Base-by-base conservation (phyloP, 2,113 vertebrate species). In the Nothobranchius furzeri region DNA sequence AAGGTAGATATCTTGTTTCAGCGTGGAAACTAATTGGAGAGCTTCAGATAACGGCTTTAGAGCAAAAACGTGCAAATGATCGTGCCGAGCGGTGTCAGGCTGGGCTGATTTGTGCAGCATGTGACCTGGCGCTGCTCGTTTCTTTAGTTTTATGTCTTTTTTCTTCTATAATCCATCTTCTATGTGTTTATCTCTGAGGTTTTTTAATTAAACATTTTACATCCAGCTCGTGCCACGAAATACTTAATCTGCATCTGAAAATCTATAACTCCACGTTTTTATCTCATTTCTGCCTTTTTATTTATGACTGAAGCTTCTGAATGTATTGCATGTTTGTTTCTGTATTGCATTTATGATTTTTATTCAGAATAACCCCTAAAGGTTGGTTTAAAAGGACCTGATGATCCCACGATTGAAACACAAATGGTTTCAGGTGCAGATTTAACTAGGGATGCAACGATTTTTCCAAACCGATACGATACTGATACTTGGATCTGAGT, bases 21-120 rank as follows among this genome's bases (percentile, higher is more conserved):
- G 54, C 53, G 35, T 52, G 14, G 36, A 67, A 69, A 73, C 57
- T 80, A 85, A 82, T 82, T 79, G 62, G 68, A 51, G 2, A 68
- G 30, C 43, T 59, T 17, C 5, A 68, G 78, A 84, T 73, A 80
- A 73, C 66, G 42, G 76, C 68, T 77, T 81, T 60, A 63, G 36
- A 15, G 50, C 30, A 46, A 6, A 15, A 42, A 40, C 37, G 37
- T 40, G 37, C 37, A 40, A 40, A 40, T 42, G 13, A 25, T 51
- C 6, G 48, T 9, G 45, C 65, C 57, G 49, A 40, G 64, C 60
- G 14, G 51, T 13, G 53, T 42, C 30, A 49, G 51, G 50, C 63
- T 36, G 9, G 52, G 4, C 2, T 30, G 30, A 30, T 30, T 30
- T 30, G 70, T 64, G 35, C 51, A 15, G 54, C 14, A 1, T 71